These are phyloP conservation scores for Falcunculus frontatus DNA, from an alignment of 2,113 vertebrate genomes.

Conservation along the genomic window DNA sequence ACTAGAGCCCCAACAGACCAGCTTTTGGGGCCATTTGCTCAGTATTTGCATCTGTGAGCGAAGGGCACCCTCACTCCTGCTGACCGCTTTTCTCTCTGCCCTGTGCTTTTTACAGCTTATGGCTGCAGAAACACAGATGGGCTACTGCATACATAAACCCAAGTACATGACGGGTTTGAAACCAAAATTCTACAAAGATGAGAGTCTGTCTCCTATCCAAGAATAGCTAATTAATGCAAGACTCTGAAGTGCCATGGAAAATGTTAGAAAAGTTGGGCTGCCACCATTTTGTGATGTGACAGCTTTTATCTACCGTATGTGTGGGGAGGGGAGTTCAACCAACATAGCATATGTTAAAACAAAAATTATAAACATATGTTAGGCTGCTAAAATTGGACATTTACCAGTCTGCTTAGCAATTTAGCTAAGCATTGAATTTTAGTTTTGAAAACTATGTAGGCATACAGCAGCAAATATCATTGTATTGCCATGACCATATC, in stretches of 20 bases:
- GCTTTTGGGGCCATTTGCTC: background rate
- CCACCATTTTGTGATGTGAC: slow-evolving; percentile 64
- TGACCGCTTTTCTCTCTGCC: background rate
- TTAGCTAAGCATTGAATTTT: slow-evolving; percentile 50
- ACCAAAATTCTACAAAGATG: slow-evolving; percentile 24
- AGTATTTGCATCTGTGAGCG: background rate
- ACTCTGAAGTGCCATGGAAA: slow-evolving; percentile 52
- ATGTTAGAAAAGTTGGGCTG: slow-evolving; percentile 57
- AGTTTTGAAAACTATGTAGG: slow-evolving; percentile 51
- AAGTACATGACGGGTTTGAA: background rate
- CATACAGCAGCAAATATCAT: slow-evolving; percentile 43
- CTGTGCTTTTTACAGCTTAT: background rate
- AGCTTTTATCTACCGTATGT: slow-evolving; percentile 59
- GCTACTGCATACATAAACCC: background rate
- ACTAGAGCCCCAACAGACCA: fast-evolving
- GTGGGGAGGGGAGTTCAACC: slow-evolving; percentile 56
- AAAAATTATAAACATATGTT: slow-evolving; percentile 65
- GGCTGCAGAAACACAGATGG: slow-evolving; percentile 44
- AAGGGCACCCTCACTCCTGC: background rate
- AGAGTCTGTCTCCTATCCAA: slow-evolving; percentile 53
- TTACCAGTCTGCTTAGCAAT: slow-evolving; percentile 58
- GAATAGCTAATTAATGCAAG: slow-evolving; percentile 61
- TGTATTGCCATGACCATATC: background rate
- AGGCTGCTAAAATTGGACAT: slow-evolving; percentile 64
- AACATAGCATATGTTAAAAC: slow-evolving; percentile 61